Conservation (phyloP, 2,797 vertebrate genomes). For the Clarias fuscus region DNA sequence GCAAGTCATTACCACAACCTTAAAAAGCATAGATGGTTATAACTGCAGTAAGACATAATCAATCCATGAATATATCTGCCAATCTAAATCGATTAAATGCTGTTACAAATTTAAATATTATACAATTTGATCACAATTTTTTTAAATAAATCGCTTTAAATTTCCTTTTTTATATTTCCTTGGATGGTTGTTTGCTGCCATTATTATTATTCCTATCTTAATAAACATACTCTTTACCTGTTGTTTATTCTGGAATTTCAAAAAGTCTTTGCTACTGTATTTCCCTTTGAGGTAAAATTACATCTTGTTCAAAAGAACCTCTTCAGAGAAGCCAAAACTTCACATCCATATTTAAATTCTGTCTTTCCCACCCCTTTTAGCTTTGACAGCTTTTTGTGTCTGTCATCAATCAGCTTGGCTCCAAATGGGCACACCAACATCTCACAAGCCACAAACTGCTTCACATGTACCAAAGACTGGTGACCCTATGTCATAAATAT, state of each 20-base stretch:
- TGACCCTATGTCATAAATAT: background rate
- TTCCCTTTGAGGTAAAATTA: conserved; percentile 59
- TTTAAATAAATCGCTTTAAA: background rate
- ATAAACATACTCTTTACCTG: conserved; percentile 15
- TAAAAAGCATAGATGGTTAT: background rate
- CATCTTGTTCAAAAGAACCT: conserved; percentile 64
- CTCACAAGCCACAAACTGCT: conserved; percentile 21
- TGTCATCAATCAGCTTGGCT: conserved; percentile 36
- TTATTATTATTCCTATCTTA: too few species aligned
- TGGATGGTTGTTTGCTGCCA: background rate
- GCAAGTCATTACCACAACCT: background rate
- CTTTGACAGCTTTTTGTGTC: conserved; percentile 63
- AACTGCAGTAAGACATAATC: background rate
- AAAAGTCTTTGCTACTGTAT: conserved; percentile 29
- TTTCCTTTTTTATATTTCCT: background rate
- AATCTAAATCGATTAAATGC: background rate
- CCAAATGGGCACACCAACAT: conserved; percentile 10
- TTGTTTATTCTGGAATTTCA: conserved; percentile 62
- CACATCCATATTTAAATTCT: conserved; percentile 64
- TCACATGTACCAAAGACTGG: conserved; percentile 27
- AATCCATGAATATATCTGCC: background rate
- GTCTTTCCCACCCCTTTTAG: conserved; percentile 45
- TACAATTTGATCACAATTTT: background rate
- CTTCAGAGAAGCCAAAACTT: conserved; percentile 64
- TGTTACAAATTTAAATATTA: background rate